A percentile compares a stretch with the other conserved stretches of the same genome.
These are phyloP conservation scores for Crotalus viridis DNA, from an alignment of 2,113 vertebrate species.

Conservation along the genomic window DNA sequence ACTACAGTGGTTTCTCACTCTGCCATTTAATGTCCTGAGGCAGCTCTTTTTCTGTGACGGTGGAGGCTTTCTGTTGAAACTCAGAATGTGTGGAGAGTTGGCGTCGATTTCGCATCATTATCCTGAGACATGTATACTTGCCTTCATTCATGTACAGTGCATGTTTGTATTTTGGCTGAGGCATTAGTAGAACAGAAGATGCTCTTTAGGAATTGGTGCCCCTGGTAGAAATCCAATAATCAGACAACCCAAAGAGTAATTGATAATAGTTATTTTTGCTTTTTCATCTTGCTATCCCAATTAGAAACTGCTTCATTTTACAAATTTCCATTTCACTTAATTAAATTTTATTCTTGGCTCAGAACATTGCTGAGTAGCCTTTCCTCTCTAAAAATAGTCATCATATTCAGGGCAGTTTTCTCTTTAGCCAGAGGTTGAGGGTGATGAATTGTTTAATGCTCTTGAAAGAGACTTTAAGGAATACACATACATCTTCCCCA, in stretches of 20 bases:
- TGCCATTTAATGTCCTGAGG: too few species aligned
- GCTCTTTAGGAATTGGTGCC: conserved; percentile 2
- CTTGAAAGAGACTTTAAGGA: neutral
- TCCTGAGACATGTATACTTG: too few species aligned
- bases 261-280: conserved; percentile 17
- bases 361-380: conserved; percentile 16
- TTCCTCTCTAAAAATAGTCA: conserved; percentile 19
- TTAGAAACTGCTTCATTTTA: conserved; percentile 25
- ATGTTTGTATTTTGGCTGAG: neutral
- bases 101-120: too few species aligned
- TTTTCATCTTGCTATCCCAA: neutral
- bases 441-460: neutral
- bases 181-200: neutral
- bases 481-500: neutral
- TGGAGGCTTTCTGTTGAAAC: too few species aligned
- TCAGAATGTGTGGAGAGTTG: too few species aligned
- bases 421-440: neutral
- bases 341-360: conserved; percentile 12
- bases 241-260: conserved; percentile 18
- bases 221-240: neutral
- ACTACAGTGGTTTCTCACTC: too few species aligned
- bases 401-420: neutral
- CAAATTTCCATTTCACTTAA: conserved; percentile 25
- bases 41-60: too few species aligned
- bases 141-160: neutral